These are phyloP conservation scores for Aplysina aerophoba DNA, from an alignment of 37 sponge, comb jelly and placozoan genomes.

Conservation along the genomic window DNA sequence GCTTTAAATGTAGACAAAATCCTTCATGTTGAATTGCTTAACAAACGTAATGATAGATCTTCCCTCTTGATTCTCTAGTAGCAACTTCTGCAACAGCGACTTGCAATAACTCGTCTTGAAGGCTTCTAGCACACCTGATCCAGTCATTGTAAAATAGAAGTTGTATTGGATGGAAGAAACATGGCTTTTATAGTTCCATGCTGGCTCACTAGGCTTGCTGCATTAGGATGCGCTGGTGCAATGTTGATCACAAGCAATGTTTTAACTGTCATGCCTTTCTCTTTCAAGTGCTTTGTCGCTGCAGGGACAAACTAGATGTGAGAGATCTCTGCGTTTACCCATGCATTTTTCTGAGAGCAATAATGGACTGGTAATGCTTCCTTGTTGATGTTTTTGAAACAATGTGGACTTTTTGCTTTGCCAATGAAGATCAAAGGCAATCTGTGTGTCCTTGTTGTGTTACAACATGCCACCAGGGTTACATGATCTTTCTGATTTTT, in stretches of 20 bases:
- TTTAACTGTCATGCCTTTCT: slow-evolving; percentile 31
- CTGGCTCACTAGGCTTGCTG: not conserved
- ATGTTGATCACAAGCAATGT: slow-evolving; percentile 58
- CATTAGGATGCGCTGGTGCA: slow-evolving; percentile 59
- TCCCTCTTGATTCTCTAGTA: slow-evolving; percentile 41
- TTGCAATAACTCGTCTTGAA: slow-evolving; percentile 46
- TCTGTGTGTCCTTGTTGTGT: slow-evolving; percentile 40
- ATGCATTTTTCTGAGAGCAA: slow-evolving; percentile 51
- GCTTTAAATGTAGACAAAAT: slow-evolving; percentile 47
- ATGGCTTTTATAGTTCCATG: slow-evolving; percentile 44
- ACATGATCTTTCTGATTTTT: slow-evolving; percentile 7
- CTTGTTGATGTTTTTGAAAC: slow-evolving; percentile 50
- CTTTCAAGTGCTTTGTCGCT: slow-evolving; percentile 23
- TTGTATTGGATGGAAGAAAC: slow-evolving; percentile 54
- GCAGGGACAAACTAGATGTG: slow-evolving; percentile 45
- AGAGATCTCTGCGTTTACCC: slow-evolving; percentile 47
- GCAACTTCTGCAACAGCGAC: slow-evolving; percentile 32
- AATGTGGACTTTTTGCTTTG: slow-evolving; percentile 48
- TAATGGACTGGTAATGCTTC: slow-evolving; percentile 43
- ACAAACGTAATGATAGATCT: slow-evolving; percentile 34
- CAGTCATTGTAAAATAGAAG: slow-evolving; percentile 47
- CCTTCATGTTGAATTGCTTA: slow-evolving; percentile 38
- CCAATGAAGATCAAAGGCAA: slow-evolving; percentile 58
- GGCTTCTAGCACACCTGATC: slow-evolving; percentile 65
- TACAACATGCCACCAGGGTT: slow-evolving; percentile 34